A percentile compares a stretch with the other conserved stretches of the same genome.
Evolutionary conservation across 2,797 vertebrate genomes (phyloP).

Genomic region (Sebastes hubbsi): DNA sequence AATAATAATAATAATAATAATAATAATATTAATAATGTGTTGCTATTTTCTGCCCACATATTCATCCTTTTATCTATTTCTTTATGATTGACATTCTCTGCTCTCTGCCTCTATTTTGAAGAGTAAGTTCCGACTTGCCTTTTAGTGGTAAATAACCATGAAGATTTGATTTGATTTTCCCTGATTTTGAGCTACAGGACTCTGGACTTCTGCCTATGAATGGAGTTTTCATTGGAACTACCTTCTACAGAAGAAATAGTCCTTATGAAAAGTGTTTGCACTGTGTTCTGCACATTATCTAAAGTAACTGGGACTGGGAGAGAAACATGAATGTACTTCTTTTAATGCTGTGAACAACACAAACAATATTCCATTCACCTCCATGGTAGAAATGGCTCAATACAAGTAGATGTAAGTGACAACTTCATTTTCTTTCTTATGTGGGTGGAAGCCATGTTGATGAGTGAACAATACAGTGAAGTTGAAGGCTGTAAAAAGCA

Average conservation of each 20-base stretch:
- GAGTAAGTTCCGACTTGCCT: background rate
- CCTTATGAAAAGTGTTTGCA: background rate
- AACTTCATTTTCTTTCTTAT: background rate
- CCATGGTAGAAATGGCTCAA: background rate
- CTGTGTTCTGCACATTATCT: background rate
- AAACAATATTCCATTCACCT: background rate
- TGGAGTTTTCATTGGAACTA: background rate
- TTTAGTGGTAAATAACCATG: background rate
- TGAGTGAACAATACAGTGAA: too few species aligned
- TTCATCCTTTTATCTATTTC: slow-evolving; percentile 11
- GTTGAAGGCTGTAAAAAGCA: too few species aligned
- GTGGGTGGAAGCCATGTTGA: too few species aligned
- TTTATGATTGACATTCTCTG: background rate
- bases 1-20: too few species aligned
- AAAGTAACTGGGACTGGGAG: background rate
- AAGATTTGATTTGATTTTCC: background rate
- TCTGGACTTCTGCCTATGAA: too few species aligned
- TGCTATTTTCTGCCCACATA: background rate
- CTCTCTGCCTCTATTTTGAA: background rate
- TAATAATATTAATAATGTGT: too few species aligned
- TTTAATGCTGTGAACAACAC: background rate
- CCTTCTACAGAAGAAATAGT: background rate
- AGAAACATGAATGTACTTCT: background rate
- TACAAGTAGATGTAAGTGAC: background rate
- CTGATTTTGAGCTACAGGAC: background rate